Base-by-base conservation (phyloP, 2,797 vertebrate species). In the Manis javanica region DNA sequence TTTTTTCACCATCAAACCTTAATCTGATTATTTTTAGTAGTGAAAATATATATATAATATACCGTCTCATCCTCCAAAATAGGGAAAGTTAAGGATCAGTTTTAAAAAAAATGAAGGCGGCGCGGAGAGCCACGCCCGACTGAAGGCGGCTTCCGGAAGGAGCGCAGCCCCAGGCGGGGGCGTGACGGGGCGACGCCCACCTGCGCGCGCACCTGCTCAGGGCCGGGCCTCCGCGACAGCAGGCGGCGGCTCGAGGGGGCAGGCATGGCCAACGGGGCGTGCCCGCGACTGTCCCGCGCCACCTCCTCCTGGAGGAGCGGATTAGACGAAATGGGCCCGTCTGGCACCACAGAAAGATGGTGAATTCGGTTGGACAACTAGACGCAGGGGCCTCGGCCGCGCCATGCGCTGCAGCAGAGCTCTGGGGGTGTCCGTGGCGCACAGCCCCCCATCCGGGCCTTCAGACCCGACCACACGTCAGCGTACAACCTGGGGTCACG, bases 41-140 rank as follows among this genome's bases (percentile, higher is more conserved):
- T 42, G 75, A 26, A 24, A 51, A 91, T 74, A 86, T 37, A 75
- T 6, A 42, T 49, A 42, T 34, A 79, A 63, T 87, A 72, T 64
- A 34, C 53, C 21, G 57, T 89, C 10, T 53, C 9, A 66, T 1
- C 18, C 23, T 75, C 34, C 24, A 68, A 74, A 87, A 69, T 34
- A 64, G 29, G 85, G 34, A 91, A 46, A 85, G 51, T 46, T 46
- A 46, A 82, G n/a, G 29, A 69, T 72, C 75, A 64, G 37, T 64
- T 21, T 87, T 77, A 96, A 95, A 86, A 10, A 86, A 92, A 87
- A 18, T 79, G 24, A 88, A 79, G 57, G 46, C 31, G 16, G 59
- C 34, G 89, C 72, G 63, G 2, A 83, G n/a, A 87, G 34, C 31
- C 39, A 66, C 79, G 84, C 19, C 61, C 69, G 91, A 51, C 51